Evolutionary conservation across 2,888 invertebrate genomes (phyloP).

Genomic region (Nineta flava): DNA sequence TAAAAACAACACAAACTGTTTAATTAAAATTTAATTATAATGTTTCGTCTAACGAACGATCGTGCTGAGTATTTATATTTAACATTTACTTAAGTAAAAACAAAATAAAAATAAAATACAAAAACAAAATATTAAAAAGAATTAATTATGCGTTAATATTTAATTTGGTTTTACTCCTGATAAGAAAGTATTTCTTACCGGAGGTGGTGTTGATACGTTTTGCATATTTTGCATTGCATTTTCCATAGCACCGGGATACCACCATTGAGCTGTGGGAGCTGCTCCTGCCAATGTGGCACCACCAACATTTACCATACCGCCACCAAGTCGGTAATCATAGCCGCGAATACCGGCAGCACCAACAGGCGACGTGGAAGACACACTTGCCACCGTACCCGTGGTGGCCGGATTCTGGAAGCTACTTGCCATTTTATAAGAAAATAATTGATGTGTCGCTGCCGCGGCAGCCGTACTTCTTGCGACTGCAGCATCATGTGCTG

Average conservation of each 20-base stretch:
- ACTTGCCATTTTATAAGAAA: constrained; percentile 75
- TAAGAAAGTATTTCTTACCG: constrained; percentile 6
- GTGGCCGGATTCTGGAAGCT: constrained; percentile 60
- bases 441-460: constrained; percentile 53
- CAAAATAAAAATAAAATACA: neutral
- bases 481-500: constrained; percentile 31
- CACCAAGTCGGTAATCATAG: constrained; percentile 60
- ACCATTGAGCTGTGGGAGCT: constrained; percentile 38
- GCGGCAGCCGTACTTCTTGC: constrained; percentile 40
- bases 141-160: too few species aligned
- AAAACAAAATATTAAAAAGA: neutral
- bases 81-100: neutral
- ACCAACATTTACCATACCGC: constrained; percentile 30
- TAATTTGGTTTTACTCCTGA: neutral
- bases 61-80: neutral
- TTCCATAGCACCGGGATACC: constrained; percentile 49
- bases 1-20: too few species aligned
- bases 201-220: constrained; percentile 13
- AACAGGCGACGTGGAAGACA: constrained; percentile 43
- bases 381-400: constrained; percentile 45
- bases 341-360: constrained; percentile 32
- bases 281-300: constrained; percentile 28
- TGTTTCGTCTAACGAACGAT: too few species aligned
- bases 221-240: constrained; percentile 37
- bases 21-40: too few species aligned